Evolutionary conservation across 2,113 vertebrate species (phyloP).

Genomic region (Coregonus clupeaformis): DNA sequence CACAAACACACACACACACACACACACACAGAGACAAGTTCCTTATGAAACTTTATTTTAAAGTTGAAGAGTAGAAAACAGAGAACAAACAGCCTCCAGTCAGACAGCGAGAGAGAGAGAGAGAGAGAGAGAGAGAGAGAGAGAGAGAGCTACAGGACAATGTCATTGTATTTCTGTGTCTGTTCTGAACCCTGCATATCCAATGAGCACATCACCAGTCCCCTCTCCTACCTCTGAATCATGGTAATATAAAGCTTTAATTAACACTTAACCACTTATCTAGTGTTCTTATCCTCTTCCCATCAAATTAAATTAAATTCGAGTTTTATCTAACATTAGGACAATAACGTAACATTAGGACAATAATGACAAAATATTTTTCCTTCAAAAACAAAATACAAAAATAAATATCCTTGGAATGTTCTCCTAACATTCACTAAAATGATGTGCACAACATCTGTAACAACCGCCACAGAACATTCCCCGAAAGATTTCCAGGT

Average conservation of each 20-base stretch:
- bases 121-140: background rate
- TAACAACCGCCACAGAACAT: too few species aligned
- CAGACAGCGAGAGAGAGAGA: background rate
- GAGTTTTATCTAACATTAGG: too few species aligned
- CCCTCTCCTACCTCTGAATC: background rate
- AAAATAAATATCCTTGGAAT: too few species aligned
- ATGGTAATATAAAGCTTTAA: too few species aligned
- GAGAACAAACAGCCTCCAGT: constrained; percentile 32
- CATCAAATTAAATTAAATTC: too few species aligned
- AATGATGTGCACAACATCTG: too few species aligned
- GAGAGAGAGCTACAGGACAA: background rate
- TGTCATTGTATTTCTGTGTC: background rate
- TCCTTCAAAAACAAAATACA: too few species aligned
- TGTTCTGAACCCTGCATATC: background rate
- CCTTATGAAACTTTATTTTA: constrained; percentile 43
- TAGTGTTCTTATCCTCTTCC: background rate
- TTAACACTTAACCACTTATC: background rate
- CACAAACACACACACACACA: too few species aligned
- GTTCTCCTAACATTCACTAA: too few species aligned
- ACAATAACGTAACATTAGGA: too few species aligned
- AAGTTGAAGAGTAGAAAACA: constrained; percentile 14
- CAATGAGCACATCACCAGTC: background rate
- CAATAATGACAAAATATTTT: too few species aligned
- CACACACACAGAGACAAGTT: constrained; percentile 21
- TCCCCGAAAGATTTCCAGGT: too few species aligned